A percentile compares a stretch with the other conserved stretches of the same genome.
Evolutionary conservation across 1,140 invertebrate species (phyloP).

Genomic region (Zaprionus camerounensis): DNA sequence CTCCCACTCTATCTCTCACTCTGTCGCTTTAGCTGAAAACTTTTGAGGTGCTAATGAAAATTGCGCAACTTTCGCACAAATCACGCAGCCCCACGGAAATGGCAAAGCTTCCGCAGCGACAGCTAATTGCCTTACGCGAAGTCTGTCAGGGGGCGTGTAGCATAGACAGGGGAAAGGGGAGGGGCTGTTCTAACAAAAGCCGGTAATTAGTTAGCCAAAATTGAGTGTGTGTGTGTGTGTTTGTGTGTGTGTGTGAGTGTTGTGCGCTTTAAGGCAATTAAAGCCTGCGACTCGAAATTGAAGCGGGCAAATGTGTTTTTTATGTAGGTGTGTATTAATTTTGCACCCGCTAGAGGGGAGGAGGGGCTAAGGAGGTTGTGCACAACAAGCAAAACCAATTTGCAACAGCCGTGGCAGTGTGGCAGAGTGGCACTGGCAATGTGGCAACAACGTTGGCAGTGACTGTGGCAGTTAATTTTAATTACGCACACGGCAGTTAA

Average conservation of each 20-base stretch:
- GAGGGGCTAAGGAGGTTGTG: not conserved
- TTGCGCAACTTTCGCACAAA: constrained; percentile 65
- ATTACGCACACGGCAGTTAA: constrained; percentile 71
- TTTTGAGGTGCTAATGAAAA: constrained; percentile 77
- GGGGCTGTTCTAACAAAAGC: constrained; percentile 27
- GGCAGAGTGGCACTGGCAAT: constrained; percentile 8
- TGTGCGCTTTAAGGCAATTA: constrained; percentile 34
- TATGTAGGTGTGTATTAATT: constrained; percentile 60
- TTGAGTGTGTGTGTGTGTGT: not conserved
- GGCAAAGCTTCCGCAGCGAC: constrained; percentile 18
- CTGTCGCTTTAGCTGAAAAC: constrained; percentile 21
- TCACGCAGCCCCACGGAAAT: constrained; percentile 25
- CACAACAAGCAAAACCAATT: constrained; percentile 77
- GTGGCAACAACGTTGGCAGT: constrained; percentile 12
- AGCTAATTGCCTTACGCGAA: constrained; percentile 55
- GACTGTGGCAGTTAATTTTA: constrained; percentile 79
- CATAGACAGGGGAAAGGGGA: not conserved
- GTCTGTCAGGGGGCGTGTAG: not conserved
- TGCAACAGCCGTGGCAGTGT: constrained; percentile 40
- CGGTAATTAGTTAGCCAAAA: constrained; percentile 58
- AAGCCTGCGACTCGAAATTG: constrained; percentile 28
- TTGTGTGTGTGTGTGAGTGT: not conserved
- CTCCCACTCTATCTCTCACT: not conserved
- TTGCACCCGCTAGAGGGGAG: constrained; percentile 1
- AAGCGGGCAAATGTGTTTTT: constrained; percentile 64